Base-by-base conservation (phyloP, 2,797 vertebrate species). In the Dicrostonyx torquatus region DNA sequence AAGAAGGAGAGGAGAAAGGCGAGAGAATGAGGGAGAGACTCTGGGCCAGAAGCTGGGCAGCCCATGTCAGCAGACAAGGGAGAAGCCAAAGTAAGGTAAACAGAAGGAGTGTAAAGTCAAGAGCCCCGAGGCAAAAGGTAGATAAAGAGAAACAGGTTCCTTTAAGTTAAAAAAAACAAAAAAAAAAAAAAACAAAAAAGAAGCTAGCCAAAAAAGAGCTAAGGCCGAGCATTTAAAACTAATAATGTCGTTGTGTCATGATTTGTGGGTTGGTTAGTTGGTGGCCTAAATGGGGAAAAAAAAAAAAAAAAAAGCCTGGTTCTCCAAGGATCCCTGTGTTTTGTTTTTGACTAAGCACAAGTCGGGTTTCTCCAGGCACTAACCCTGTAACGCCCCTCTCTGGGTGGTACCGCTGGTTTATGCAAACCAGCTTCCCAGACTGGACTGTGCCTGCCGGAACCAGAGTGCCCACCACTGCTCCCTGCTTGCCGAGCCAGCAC, bases 311-410 rank as follows among this genome's bases (percentile, higher is more conserved):
- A 43, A 12, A 26, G 37, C 37, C 70, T 43, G 5, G 70, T 73
- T 24, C 34, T 17, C 34, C 20, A 31, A 7, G 50, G 4, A 7
- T 50, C 6, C 43, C 22, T 85, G 43, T 66, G 20, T 26, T 79
- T 8, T 26, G 12, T 20, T 34, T 66, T 76, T 50, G 20, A n/a
- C 1, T 78, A 43, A 17, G 2, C 43, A n/a, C n/a, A 62, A 78
- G 12, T 26, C 17, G 6, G 37, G 10, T 37, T 70, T 31, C 34
- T 84, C 29, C 62, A 5, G n/a, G 43, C 4, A 8, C 4, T 17
- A 18, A 5, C 8, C 7, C 29, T 13, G 31, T 20, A 26, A 15
- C 1, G 3, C 0, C 12, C 6, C 60, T 62, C 26, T 17, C 48
- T 4, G 22, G 20, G 5, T 62, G 50, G 24, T 14, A 87, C 17